Percentiles rank a stretch among this genome's conserved stretches.
Evolutionary conservation across 2,888 invertebrate species (phyloP).

Genomic region (Timema cristinae): DNA sequence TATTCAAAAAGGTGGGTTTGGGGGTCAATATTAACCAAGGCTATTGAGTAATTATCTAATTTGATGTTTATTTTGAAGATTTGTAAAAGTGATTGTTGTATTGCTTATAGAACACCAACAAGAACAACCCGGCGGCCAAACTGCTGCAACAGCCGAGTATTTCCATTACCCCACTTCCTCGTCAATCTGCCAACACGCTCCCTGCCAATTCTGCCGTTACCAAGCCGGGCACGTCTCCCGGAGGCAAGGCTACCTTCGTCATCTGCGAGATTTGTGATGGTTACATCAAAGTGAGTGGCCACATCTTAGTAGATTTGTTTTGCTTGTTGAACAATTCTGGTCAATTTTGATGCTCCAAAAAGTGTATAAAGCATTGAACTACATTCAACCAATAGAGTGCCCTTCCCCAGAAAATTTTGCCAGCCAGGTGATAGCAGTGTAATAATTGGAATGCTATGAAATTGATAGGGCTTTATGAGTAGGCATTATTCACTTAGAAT

Average conservation of each 20-base stretch:
- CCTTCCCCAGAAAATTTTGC: no score
- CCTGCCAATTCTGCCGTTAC: slow-evolving; percentile 43
- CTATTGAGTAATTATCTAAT: no score
- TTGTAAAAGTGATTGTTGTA: no score
- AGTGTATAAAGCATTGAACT: no score
- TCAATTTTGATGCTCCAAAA: background rate
- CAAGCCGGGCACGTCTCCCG: slow-evolving; percentile 37
- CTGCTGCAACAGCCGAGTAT: slow-evolving; percentile 76
- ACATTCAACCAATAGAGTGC: no score
- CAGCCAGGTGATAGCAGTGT: no score
- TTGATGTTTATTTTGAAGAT: no score
- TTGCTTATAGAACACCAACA: slow-evolving; percentile 29
- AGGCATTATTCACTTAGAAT: no score
- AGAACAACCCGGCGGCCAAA: slow-evolving; percentile 42
- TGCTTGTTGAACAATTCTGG: background rate
- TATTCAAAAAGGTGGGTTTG: no score
- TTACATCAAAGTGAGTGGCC: slow-evolving; percentile 67
- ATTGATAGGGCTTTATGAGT: no score
- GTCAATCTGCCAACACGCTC: slow-evolving; percentile 52
- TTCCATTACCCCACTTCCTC: slow-evolving; percentile 83
- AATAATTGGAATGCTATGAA: no score
- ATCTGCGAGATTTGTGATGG: slow-evolving; percentile 97
- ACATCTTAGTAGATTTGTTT: background rate
- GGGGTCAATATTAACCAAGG: no score
- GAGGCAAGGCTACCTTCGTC: slow-evolving; percentile 77